Evolutionary conservation across 2,113 vertebrate species (phyloP).

Genomic region (Microcebus jonahi): DNA sequence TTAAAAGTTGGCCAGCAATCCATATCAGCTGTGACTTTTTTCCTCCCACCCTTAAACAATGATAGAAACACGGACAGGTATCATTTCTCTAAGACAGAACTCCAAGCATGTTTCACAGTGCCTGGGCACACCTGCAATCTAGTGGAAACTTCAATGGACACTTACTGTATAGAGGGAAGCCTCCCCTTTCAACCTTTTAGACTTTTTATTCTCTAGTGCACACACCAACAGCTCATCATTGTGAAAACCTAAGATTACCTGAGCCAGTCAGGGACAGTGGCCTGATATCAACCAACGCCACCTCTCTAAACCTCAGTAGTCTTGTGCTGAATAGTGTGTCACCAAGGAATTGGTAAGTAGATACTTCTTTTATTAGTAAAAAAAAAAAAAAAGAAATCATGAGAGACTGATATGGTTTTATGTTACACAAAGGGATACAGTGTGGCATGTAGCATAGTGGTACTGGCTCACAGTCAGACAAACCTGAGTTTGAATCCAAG

Average conservation of each 20-base stretch:
- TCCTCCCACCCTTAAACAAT: background rate
- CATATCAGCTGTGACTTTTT: background rate
- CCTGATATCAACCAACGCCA: background rate
- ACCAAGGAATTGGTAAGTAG: background rate
- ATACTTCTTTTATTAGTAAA: background rate
- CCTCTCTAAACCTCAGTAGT: background rate
- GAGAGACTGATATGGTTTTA: background rate
- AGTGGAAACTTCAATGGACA: background rate
- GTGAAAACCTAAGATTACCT: background rate
- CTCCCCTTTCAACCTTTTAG: background rate
- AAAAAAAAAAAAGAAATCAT: background rate
- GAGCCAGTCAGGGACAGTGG: background rate
- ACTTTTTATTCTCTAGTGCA: background rate
- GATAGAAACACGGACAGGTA: background rate
- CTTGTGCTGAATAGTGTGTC: too few relatives aligned
- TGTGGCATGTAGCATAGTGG: too few relatives aligned
- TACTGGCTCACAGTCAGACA: background rate
- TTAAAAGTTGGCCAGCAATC: background rate
- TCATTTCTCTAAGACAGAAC: background rate
- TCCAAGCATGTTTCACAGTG: background rate
- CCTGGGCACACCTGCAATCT: background rate
- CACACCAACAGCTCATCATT: background rate
- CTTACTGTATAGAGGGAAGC: accelerated
- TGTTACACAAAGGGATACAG: background rate
- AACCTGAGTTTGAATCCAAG: background rate